These are phyloP conservation scores for Coluber constrictor DNA, from an alignment of 2,797 vertebrate genomes.

Conservation along the genomic window DNA sequence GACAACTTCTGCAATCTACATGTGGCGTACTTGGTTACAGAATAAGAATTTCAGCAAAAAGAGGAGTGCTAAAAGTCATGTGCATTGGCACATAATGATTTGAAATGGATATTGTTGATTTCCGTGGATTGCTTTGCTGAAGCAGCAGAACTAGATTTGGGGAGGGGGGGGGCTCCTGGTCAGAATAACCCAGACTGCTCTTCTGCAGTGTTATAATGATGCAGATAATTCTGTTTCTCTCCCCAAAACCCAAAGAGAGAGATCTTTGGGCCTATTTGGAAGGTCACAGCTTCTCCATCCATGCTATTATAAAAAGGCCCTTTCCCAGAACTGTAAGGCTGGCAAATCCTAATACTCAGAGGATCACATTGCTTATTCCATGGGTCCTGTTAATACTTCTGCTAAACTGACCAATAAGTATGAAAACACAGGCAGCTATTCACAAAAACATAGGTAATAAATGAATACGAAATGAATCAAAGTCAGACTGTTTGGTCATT, in stretches of 20 bases:
- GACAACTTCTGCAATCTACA: conserved; percentile 3
- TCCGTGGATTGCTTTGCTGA: not conserved
- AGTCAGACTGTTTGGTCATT: not conserved
- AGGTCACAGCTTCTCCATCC: not conserved
- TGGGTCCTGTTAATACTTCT: not conserved
- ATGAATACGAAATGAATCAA: not conserved
- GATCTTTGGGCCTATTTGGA: not conserved
- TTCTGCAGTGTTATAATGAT: not conserved
- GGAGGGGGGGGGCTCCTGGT: too few relatives aligned
- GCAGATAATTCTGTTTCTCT: not conserved
- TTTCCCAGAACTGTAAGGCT: not conserved
- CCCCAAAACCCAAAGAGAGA: not conserved
- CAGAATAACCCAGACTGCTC: too few relatives aligned
- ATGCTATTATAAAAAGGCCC: not conserved
- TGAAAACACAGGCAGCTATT: not conserved
- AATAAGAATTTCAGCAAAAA: not conserved
- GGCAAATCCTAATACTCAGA: not conserved
- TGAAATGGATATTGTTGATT: not conserved
- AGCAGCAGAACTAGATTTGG: not conserved
- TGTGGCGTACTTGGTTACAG: not conserved
- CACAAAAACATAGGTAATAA: not conserved
- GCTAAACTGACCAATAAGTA: not conserved
- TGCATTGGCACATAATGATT: not conserved
- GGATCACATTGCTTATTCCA: not conserved
- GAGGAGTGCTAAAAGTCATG: not conserved